Evolutionary conservation across 2,113 vertebrate species (phyloP), one percentile per base, ranked within the genome.

Genomic region (Condylura cristata): DNA sequence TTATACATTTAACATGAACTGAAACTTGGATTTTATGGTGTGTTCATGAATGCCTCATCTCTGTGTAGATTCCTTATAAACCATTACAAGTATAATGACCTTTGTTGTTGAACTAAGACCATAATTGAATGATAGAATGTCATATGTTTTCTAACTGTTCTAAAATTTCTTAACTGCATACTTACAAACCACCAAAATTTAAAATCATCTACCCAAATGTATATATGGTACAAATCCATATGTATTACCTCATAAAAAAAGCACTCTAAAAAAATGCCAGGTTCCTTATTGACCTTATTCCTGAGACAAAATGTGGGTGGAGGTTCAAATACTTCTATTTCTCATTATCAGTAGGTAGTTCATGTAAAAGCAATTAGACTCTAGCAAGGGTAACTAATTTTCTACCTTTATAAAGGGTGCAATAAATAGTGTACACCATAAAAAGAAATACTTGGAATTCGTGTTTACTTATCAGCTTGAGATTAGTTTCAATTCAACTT

Each of bases 71-170:
- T 87, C 22, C 28, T 63, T 66, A 14, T 30, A 88, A 83, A 26
- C 63, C 24, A 46, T 86, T 88, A n/a, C 34, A 86, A 85, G 16
- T 76, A 61, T 37, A 92, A 90, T 58, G 58, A 71, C 13, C 80
- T 87, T 95, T 81, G 79, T 94, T 63, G 68, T 32, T 71, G 61
- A 90, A 70, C 13, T 41, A 70, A 88, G 32, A 76, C 28, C n/a
- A 84, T 20, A 37, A 83, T 2, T 70, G 56, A 90, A 72, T 70
- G 12, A 63, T 66, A 3, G 28, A 80, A 83, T 87, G 90, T 70
- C 48, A 46, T 71, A n/a, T 24, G 1, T n/a, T 22, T 83, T 63
- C 34, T 94, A 51, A 86, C 17, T 90, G 1, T 71, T 80, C 20
- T 56, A 56, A 56, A 3, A 56, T 91, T 41, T 61, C 0, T 16